Base-by-base conservation (phyloP, 2,113 vertebrate species). In the Dicrurus megarhynchus region DNA sequence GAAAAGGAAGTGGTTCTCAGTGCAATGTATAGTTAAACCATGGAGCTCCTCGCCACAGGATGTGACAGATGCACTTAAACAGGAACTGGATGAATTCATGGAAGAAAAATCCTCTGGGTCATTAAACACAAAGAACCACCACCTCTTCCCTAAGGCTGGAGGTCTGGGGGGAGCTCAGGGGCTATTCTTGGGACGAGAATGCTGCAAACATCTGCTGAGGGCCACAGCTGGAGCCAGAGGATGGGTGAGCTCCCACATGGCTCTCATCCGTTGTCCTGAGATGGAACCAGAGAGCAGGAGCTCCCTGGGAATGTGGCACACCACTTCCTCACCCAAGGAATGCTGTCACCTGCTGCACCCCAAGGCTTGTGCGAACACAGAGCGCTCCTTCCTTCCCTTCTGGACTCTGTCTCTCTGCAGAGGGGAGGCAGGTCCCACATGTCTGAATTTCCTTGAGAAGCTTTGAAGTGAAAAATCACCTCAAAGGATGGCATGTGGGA, bases 21-120 rank as follows among this genome's bases (percentile, higher is more conserved):
- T 87, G 73, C 64, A 81, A 32, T 0, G 2, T 27, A 2, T 71
- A 28, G 91, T 92, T 96, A 91, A 84, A 49, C 11, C 1, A 2
- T 11, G 87, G 89, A 84, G 61, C 52, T 90, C 33, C 91, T 70
- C 7, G 2, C 86, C 89, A 91, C 95, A 96, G 96, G 96, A 97
- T 96, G 93, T 92, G 86, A 87, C 95, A 94, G 89, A 90, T 56
- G 93, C 42, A 6, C 37, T 96, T 78, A 74, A 89, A 95, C 84
- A 93, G 91, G 96, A 93, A 96, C 89, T 88, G 83, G 23, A 87
- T 93, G 93, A 94, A 96, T 97, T 95, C 64, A 84, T 93, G 91
- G 93, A 95, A 95, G 86, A 96, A 95, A 96, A 95, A 84, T 93
- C 91, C 84, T 92, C 74, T 71, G 80, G 47, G 84, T 75, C 91